Evolutionary conservation across 2,113 vertebrate species (phyloP), one percentile per base, ranked within the genome.

Genomic region (Ageneiosus marmoratus): DNA sequence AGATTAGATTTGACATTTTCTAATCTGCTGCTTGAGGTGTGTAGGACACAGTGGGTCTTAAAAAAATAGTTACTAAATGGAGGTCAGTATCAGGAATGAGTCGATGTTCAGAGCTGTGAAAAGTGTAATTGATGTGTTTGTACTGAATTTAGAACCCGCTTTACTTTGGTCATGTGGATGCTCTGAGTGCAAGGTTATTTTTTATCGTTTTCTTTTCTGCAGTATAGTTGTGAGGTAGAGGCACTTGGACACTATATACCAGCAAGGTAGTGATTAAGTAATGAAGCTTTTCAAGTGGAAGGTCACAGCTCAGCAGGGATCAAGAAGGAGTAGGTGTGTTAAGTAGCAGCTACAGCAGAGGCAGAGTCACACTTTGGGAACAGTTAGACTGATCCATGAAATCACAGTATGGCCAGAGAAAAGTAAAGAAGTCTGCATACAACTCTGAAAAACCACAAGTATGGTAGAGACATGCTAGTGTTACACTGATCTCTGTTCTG

Each of bases 311-410:
- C 77, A 51, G 77, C 41, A 50, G 60, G 41, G 60, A 48, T 67
- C 58, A 24, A 50, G 29, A 79, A 34, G 24, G 77, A 65, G 32
- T 51, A 53, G 73, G 27, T 79, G 77, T 79, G 46, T 65, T 79
- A 10, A 34, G 12, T n/a, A 51, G 60, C 46, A 79, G 27, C 41
- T 50, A 27, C 1, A 18, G 22, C n/a, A 78, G 27, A 50, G n/a
- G 27, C 29, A 37, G 4, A 53, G 46, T 51, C 5, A 24, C 13
- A 18, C n/a, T 20, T 50, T 32, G n/a, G n/a, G n/a, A n/a, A n/a
- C n/a, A n/a, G n/a, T n/a, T n/a, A n/a, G n/a, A n/a, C n/a, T n/a
- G n/a, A n/a, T n/a, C n/a, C 37, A 41, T 41, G 37, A 5, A 41
- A 41, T 3, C 37, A 29, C 24, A 10, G 22, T 27, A 48, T 15